Evolutionary conservation across 2,888 invertebrate genomes (phyloP).

Genomic region (Sarcophaga variegata): DNA sequence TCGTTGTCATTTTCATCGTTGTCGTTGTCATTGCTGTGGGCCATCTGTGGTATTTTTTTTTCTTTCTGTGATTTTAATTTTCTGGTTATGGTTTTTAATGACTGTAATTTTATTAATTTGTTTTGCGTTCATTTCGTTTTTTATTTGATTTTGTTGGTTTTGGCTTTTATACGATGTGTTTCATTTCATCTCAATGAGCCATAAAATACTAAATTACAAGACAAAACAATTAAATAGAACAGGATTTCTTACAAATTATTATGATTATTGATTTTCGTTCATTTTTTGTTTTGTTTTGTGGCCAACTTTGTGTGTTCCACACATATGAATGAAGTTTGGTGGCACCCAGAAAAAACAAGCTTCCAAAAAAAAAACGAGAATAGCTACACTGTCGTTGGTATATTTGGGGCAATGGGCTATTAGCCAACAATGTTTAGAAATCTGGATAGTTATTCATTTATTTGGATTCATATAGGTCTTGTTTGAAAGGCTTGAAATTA

Average conservation of each 20-base stretch:
- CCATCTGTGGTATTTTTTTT: neutral
- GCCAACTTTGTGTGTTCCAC: no score
- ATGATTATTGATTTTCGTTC: conserved; percentile 50
- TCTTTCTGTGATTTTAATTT: conserved; percentile 41
- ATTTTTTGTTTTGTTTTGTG: no score
- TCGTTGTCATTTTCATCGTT: conserved; percentile 6
- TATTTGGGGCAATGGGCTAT: no score
- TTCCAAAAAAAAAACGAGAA: no score
- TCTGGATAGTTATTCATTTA: no score
- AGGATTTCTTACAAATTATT: conserved; percentile 67
- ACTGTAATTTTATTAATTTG: conserved; percentile 62
- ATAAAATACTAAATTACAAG: conserved; percentile 69
- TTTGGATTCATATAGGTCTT: no score
- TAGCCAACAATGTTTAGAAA: no score
- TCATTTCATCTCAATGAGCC: conserved; percentile 41
- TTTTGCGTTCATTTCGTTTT: conserved; percentile 53
- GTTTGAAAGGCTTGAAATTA: no score
- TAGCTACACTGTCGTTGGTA: no score
- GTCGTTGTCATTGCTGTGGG: conserved; percentile 25
- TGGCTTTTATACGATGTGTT: conserved; percentile 22
- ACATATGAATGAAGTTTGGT: no score
- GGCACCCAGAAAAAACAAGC: no score
- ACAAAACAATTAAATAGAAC: conserved; percentile 69
- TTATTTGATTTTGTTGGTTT: conserved; percentile 23
- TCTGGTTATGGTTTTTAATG: conserved; percentile 56